Percentiles rank a stretch among this genome's conserved stretches.
Conservation (phyloP, 2,888 invertebrate genomes). For the Ptychoptera contaminata region DNA sequence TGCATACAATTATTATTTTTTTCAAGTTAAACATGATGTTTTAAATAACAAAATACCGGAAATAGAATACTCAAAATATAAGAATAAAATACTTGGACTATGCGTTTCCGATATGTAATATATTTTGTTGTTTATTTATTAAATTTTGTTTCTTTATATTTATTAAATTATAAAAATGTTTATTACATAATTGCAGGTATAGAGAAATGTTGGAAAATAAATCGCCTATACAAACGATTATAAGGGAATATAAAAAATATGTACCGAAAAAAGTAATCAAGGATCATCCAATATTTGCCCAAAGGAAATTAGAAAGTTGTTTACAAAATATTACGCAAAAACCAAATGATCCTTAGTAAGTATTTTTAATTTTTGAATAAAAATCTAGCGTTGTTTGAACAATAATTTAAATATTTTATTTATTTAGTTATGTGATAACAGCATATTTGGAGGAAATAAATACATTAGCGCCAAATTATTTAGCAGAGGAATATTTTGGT, state of each 20-base stretch:
- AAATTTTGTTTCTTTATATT: no score
- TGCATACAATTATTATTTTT: conserved; percentile 74
- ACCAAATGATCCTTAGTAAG: conserved; percentile 43
- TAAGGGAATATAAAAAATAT: conserved; percentile 66
- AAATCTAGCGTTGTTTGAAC: neutral
- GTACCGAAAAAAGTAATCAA: conserved; percentile 64
- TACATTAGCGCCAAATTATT: conserved; percentile 65
- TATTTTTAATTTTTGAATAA: conserved; percentile 7
- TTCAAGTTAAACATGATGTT: conserved; percentile 70
- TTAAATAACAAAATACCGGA: conserved; percentile 64
- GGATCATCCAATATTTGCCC: conserved; percentile 58
- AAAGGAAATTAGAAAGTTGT: conserved; percentile 55
- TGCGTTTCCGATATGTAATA: conserved; percentile 77
- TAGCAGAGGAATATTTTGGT: conserved; percentile 52
- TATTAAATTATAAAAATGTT: conserved; percentile 24
- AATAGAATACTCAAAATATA: conserved; percentile 60
- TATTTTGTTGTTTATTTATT: no score
- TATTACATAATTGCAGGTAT: conserved; percentile 17
- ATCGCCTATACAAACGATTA: conserved; percentile 46
- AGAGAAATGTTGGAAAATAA: conserved; percentile 66
- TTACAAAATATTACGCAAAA: conserved; percentile 39
- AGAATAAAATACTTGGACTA: conserved; percentile 63
- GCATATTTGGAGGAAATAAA: conserved; percentile 68
- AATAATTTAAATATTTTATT: conserved; percentile 1
- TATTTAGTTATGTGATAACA: conserved; percentile 49